Base-by-base conservation (phyloP, 92 coral and sea anemone species). In the Blastomussa wellsi region DNA sequence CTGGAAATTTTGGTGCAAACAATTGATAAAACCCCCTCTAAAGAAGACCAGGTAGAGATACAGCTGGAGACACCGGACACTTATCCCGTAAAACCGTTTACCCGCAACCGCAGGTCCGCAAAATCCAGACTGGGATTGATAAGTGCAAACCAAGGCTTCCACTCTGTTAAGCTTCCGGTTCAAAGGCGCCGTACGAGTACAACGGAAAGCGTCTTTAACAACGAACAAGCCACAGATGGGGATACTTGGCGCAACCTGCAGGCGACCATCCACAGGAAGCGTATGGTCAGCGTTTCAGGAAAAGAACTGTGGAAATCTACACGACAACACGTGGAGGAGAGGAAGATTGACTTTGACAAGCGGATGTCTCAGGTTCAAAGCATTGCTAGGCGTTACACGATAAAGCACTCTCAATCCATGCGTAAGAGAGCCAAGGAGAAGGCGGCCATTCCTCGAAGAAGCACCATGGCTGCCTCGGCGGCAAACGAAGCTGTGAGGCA, bases 91-190 rank as follows among this genome's bases (percentile, higher is more conserved):
- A 75, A 75, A 51, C 81, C 74, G 1, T 32, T 10, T 36, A 74
- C 60, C 35, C 62, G 72, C 37, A 57, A 31, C 81, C 80, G 87
- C 7, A 42, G 73, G 15, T 83, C 87, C 0, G 87, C 87, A 14
- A 83, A 83, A 69, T 85, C 88, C 48, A 76, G 77, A 15, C 78
- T 85, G 32, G 88, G 88, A 4, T 32, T 85, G 29, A 78, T 85
- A n/a, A 78, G 88, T 39, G 67, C 19, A 11, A 78, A 85, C 38
- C 67, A 70, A 35, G 88, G 88, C 10, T 78, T 85, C 24, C 88
- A 85, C 51, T 72, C 88, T 13, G 83, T 85, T 36, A 85, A 77
- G 70, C 88, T 85, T 17, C 88, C 88, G 15, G 29, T 31, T 3
- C 69, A 19, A 24, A 32, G 39, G 31, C 76, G 53, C 0, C 83